Evolutionary conservation across 2,113 vertebrate species (phyloP), one percentile per base, ranked within the genome.

Genomic region (Elaphurus davidianus): DNA sequence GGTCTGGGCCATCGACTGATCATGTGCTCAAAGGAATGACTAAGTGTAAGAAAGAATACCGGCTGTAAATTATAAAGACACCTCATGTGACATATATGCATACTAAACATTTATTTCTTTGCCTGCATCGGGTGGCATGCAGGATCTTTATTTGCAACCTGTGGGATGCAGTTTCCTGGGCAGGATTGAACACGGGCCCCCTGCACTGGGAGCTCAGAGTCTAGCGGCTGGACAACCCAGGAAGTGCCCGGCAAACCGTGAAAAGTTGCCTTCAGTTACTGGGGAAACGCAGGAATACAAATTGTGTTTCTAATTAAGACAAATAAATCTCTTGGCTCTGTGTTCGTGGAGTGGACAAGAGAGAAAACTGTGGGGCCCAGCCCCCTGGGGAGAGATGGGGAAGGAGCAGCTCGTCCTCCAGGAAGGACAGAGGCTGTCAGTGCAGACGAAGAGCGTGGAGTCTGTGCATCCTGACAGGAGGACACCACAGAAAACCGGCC

Each of bases 71-170:
- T 1, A 23, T 23, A 6, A 11, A 40, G 4, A 21, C 67, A 12
- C 10, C n/a, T 40, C n/a, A 6, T 1, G 19, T 40, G 67, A 71
- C 40, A 71, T 12, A 12, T 0, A 12, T 12, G 1, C 2, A 10
- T 0, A 6, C n/a, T 1, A 3, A 23, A 2, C 17, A 40, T 23
- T 12, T 40, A 10, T 40, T 71, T 36, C n/a, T 11, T 23, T 12
- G 64, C 33, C 9, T 12, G n/a, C 19, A 12, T 6, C 2, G 1
- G 64, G n/a, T 3, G 67, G 9, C n/a, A 2, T 21, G 19, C n/a
- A 40, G 67, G 19, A 6, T 36, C 67, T 71, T 36, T 12, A 23
- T 23, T 6, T 40, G 67, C 19, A 12, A 3, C n/a, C 9, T 5
- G 19, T 6, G 67, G 67, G 67, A 40, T 23, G 67, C 11, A 36